Evolutionary conservation across 2,797 vertebrate species (phyloP), one percentile per base, ranked within the genome.

Genomic region (Cephalopachus bancanus): DNA sequence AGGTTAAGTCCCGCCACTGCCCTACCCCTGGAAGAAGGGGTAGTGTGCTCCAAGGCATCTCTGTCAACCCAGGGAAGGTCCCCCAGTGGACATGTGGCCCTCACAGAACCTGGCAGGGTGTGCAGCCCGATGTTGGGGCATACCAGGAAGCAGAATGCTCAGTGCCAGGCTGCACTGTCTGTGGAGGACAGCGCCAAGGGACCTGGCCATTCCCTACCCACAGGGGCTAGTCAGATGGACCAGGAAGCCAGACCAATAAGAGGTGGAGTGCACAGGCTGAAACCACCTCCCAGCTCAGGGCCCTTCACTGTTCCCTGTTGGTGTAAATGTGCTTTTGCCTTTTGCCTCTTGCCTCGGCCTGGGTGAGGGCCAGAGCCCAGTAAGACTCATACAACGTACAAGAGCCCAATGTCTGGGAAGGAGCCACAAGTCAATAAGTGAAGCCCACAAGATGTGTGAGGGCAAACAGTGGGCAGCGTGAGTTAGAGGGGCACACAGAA

Each of bases 161-260:
- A 24, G 44, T 26, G 15, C 62, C 33, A 72, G 51, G 4, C 33
- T 51, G 14, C 53, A 10, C 5, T 10, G 26, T 12, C 17, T 6
- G 59, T 0, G 7, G 60, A 75, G 60, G 71, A 67, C 67, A 30
- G 53, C 69, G 30, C 15, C 74, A 19, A 30, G 76, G 51, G 37
- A 37, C 33, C 17, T 19, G n/a, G 44, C 20, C 5, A 51, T 69
- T 49, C 76, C 26, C 79, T 71, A 2, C 37, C 62, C 57, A 17
- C 20, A 72, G 79, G n/a, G 26, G 37, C 55, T 37, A 60, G 22
- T 12, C 53, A 75, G 37, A 37, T 28, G 19, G 53, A 65, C 16
- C 1, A 10, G 88, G 49, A 26, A 3, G 26, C 11, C 28, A 10
- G 17, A 12, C n/a, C 3, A 1, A 19, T 1, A 0, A 1, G 16